These are phyloP conservation scores for Pluvianellus socialis DNA, from an alignment of 2,113 vertebrate species.

Conservation along the genomic window DNA sequence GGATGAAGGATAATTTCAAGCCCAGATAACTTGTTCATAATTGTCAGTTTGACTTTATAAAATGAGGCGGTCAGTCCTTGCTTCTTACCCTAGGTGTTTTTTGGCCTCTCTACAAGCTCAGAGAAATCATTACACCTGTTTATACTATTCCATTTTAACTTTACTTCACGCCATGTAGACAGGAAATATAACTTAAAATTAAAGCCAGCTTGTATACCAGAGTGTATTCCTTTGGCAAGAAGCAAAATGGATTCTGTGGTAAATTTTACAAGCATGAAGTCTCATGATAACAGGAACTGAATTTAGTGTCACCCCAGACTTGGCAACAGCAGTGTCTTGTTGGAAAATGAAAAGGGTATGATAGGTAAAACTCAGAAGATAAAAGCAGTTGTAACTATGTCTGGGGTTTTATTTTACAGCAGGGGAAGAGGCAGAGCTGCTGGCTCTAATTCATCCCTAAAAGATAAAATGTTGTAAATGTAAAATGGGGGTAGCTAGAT, in stretches of 20 bases:
- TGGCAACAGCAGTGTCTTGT: not conserved
- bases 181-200: not conserved
- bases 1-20: not conserved
- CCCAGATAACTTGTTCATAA: not conserved
- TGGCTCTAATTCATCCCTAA: not conserved
- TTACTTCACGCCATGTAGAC: not conserved
- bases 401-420: not conserved
- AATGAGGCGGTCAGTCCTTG: not conserved
- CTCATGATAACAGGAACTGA: not conserved
- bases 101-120: not conserved
- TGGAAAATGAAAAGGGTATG: not conserved
- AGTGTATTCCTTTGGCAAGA: not conserved
- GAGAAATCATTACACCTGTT: not conserved
- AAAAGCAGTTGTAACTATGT: not conserved
- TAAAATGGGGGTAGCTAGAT: not conserved
- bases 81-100: not conserved
- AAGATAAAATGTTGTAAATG: not conserved
- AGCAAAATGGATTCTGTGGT: not conserved
- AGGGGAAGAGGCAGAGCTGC: not conserved
- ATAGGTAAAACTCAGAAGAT: not conserved
- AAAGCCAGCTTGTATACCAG: not conserved
- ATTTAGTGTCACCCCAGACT: not conserved
- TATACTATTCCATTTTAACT: not conserved
- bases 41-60: not conserved
- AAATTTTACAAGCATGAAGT: not conserved